These are phyloP conservation scores for Pantelozetes paolii DNA, from an alignment of 2,888 invertebrate genomes.

Conservation along the genomic window DNA sequence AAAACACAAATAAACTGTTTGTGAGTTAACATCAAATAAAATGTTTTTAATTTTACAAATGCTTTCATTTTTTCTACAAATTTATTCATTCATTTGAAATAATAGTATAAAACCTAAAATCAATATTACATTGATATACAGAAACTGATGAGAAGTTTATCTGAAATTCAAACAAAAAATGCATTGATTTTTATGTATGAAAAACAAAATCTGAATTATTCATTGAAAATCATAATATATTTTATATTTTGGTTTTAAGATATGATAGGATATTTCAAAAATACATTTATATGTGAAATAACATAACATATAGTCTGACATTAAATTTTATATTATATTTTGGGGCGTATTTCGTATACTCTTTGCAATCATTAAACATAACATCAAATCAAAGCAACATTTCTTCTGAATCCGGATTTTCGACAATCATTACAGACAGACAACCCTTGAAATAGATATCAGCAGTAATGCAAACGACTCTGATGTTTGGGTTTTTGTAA, in stretches of 20 bases:
- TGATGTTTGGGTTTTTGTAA: neutral
- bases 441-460: too few species aligned
- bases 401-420: constrained; percentile 1
- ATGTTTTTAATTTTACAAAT: neutral
- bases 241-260: neutral
- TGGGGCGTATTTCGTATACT: neutral
- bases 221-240: neutral
- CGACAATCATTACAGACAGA: neutral
- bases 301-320: neutral
- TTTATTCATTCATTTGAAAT: neutral
- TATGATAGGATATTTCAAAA: neutral
- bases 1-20: too few species aligned
- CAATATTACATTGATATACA: neutral
- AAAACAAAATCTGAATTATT: neutral
- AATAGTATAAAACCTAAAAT: neutral
- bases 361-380: neutral
- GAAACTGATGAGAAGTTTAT: neutral
- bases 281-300: neutral
- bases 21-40: too few species aligned
- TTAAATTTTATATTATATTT: constrained; percentile 1
- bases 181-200: neutral
- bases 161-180: neutral
- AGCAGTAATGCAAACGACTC: too few species aligned
- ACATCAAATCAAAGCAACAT: constrained; percentile 6
- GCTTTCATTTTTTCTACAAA: neutral